phyloP scores from a whole-genome alignment of 2,888 invertebrate species.

The Drosophila merina region DNA sequence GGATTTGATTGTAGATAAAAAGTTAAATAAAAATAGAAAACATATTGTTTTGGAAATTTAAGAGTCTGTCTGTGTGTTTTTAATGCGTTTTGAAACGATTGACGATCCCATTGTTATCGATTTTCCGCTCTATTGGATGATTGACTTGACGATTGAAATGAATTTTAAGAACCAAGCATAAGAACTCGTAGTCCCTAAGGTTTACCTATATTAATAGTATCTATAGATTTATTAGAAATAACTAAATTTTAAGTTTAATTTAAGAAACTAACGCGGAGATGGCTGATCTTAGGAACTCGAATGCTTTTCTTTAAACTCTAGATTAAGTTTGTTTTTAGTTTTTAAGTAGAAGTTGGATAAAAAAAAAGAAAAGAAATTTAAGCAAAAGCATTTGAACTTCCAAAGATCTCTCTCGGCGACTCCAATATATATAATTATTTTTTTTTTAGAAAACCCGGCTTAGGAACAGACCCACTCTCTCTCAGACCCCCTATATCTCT shows the following conservation, averaged over 20 bases:
- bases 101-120: background rate
- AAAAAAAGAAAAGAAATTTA: background rate
- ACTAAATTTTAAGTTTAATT: background rate
- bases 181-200: background rate
- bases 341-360: constrained; percentile 21
- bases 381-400: constrained; percentile 15
- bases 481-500: background rate
- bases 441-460: constrained; percentile 24
- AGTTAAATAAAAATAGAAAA: too few species aligned
- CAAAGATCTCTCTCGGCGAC: constrained; percentile 25
- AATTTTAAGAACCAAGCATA: background rate
- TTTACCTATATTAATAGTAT: background rate
- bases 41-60: background rate
- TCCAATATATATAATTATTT: constrained; percentile 1
- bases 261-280: constrained; percentile 21
- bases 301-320: constrained; percentile 19
- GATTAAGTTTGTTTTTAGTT: constrained; percentile 34
- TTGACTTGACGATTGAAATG: background rate
- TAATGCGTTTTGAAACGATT: background rate
- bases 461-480: constrained; percentile 22
- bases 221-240: constrained; percentile 9
- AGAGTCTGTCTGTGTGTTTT: constrained; percentile 4
- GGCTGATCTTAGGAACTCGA: constrained; percentile 33
- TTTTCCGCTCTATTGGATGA: background rate
- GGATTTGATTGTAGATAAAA: background rate